Evolutionary conservation across 2,888 invertebrate genomes (phyloP).

Genomic region (Lucinisca nassula): DNA sequence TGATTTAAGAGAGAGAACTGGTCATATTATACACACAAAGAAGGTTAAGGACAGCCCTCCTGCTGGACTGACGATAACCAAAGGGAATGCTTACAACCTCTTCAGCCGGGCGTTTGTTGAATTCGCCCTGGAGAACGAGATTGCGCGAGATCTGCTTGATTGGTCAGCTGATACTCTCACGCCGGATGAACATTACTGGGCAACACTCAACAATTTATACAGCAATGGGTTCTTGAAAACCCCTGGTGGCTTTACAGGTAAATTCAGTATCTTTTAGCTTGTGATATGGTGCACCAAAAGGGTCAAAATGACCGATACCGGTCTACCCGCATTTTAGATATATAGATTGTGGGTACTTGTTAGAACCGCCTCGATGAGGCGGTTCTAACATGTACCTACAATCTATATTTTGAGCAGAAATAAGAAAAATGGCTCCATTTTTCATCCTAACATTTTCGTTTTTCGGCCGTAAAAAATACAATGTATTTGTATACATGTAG

Average conservation of each 20-base stretch:
- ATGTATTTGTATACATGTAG: too few species aligned
- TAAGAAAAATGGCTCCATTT: too few species aligned
- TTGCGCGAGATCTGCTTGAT: constrained; percentile 69
- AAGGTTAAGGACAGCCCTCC: constrained; percentile 69
- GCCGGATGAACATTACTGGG: constrained; percentile 84
- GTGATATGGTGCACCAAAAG: too few species aligned
- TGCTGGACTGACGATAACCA: constrained; percentile 71
- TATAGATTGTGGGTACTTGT: too few species aligned
- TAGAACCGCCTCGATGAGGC: too few species aligned
- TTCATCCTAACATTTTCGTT: too few species aligned
- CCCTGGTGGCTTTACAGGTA: constrained; percentile 79
- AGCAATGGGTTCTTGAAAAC: constrained; percentile 76
- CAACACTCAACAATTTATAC: constrained; percentile 77
- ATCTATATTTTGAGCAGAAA: too few species aligned
- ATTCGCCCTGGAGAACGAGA: constrained; percentile 72
- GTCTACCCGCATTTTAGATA: too few species aligned
- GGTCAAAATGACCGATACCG: too few species aligned
- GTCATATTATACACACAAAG: constrained; percentile 53
- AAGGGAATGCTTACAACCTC: constrained; percentile 81
- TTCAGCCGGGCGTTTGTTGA: constrained; percentile 79
- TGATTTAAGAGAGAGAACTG: constrained; percentile 35
- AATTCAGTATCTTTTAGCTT: too few species aligned
- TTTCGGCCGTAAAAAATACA: too few species aligned
- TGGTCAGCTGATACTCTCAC: constrained; percentile 80
- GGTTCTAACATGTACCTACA: too few species aligned